Evolutionary conservation across 2,797 vertebrate species (phyloP).

Genomic region (Cuculus canorus): DNA sequence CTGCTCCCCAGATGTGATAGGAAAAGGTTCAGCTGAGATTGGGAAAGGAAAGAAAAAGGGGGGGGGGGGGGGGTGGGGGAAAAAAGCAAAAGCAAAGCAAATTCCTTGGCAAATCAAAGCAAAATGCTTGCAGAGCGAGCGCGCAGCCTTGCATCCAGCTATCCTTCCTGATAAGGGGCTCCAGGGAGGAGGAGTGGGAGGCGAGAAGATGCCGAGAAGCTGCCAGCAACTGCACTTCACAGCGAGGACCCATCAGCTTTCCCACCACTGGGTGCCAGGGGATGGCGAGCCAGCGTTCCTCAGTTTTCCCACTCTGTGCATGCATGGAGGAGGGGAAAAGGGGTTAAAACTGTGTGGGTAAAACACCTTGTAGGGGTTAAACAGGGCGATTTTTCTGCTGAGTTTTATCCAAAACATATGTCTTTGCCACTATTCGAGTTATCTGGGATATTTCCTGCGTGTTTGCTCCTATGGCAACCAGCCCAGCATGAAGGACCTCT

Average conservation of each 20-base stretch:
- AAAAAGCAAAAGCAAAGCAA: slow-evolving; percentile 7
- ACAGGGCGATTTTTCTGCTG: background rate
- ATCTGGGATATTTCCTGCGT: slow-evolving; percentile 82
- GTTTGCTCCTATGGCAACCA: slow-evolving; percentile 76
- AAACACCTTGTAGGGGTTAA: slow-evolving; percentile 14
- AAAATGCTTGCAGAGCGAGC: background rate
- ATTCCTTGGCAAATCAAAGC: slow-evolving; percentile 54
- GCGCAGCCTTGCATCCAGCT: background rate
- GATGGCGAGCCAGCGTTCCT: fast-evolving
- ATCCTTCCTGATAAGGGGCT: slow-evolving; percentile 22
- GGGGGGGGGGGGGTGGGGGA: fast-evolving
- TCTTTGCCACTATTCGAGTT: slow-evolving; percentile 76
- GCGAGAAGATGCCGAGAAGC: background rate
- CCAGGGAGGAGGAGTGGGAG: background rate
- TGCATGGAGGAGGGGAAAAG: fast-evolving
- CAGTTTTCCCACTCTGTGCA: background rate
- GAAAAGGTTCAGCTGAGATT: background rate
- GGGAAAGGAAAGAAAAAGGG: background rate
- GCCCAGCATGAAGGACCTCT: slow-evolving; percentile 74
- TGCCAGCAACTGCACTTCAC: fast-evolving
- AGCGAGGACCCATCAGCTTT: fast-evolving
- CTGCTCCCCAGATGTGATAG: slow-evolving; percentile 60
- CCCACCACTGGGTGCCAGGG: fast-evolving
- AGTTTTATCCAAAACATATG: slow-evolving; percentile 82
- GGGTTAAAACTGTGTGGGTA: background rate